phyloP scores from a whole-genome alignment of 2,797 vertebrate species.

The Aplochiton taeniatus region DNA sequence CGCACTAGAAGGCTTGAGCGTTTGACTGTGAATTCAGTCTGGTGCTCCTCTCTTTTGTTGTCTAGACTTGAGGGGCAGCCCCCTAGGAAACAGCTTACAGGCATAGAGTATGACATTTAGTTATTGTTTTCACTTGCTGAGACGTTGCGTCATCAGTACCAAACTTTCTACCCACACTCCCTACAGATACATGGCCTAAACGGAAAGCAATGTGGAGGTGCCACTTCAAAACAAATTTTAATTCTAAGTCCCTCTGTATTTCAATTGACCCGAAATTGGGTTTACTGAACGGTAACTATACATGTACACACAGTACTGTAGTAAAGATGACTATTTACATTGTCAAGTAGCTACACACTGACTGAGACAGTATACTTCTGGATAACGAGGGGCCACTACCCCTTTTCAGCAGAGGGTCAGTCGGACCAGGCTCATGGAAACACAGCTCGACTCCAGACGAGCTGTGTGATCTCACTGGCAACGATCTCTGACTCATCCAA shows the following conservation, averaged over 20 bases:
- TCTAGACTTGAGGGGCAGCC: slow-evolving; percentile 32
- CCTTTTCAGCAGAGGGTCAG: slow-evolving; percentile 1
- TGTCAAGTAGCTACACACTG: no score
- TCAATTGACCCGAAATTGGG: no score
- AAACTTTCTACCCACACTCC: slow-evolving; percentile 24
- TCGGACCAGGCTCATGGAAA: slow-evolving; percentile 30
- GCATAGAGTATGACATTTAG: slow-evolving; percentile 42
- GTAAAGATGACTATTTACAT: no score
- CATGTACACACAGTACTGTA: no score
- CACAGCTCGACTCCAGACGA: slow-evolving; percentile 7
- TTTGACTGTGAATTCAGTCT: slow-evolving; percentile 44
- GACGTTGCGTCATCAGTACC: slow-evolving; percentile 57
- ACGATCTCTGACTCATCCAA: slow-evolving; percentile 41
- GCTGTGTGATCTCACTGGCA: slow-evolving; percentile 30
- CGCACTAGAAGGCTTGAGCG: slow-evolving; percentile 26
- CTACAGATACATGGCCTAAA: background rate
- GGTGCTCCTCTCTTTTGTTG: slow-evolving; percentile 33
- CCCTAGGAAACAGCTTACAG: slow-evolving; percentile 24
- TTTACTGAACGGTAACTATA: no score
- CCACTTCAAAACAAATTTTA: background rate
- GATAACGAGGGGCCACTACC: background rate
- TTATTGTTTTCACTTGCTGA: slow-evolving; percentile 60
- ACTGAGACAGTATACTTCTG: background rate
- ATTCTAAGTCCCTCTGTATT: no score
- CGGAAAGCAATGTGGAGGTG: background rate